Evolutionary conservation across 2,113 vertebrate species (phyloP), one percentile per base, ranked within the genome.

Genomic region (Helogale parvula): DNA sequence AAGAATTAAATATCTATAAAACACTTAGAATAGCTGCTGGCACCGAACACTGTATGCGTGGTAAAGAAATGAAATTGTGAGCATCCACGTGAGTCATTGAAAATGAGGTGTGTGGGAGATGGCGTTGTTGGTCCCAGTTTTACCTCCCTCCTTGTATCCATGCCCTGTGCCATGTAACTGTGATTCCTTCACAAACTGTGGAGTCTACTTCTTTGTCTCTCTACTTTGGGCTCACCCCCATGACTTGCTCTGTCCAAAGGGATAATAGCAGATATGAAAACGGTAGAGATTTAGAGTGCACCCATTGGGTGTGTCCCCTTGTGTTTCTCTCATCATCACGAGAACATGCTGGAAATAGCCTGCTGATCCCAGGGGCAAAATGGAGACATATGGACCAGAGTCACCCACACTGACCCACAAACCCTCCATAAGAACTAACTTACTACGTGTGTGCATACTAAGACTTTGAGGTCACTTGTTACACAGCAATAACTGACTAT

Each of bases 1-100:
- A 35, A 85, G 25, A 72, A 81, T 80, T 68, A 90, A 90, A 31
- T 50, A 68, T 80, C 86, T 82, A 25, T 90, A 68, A 97, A 45
- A 68, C 21, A 23, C 71, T 81, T 50, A 74, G 33, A 90, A 77
- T 35, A 81, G 52, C 29, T 21, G 52, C 81, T 76, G 38, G 35
- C 21, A 19, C 15, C 14, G 57, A 57, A 38, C 31, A 41, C 13
- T n/a, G 8, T 54, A 54, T 68, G 52, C 57, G 6, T 54, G 38
- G 54, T 60, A 88, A 81, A 47, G 88, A 72, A 79, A 82, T 38
- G 71, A 63, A 74, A 60, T 35, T n/a, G 47, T 38, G 76, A 86
- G 31, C 14, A 52, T 60, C 50, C 29, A 7, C 4, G 0, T 25
- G 33, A 83, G 41, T 29, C 60, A 54, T 19, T 82, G 11, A 82